phyloP scores from a whole-genome alignment of 2,797 vertebrate species.

The Crocidura indochinensis region DNA sequence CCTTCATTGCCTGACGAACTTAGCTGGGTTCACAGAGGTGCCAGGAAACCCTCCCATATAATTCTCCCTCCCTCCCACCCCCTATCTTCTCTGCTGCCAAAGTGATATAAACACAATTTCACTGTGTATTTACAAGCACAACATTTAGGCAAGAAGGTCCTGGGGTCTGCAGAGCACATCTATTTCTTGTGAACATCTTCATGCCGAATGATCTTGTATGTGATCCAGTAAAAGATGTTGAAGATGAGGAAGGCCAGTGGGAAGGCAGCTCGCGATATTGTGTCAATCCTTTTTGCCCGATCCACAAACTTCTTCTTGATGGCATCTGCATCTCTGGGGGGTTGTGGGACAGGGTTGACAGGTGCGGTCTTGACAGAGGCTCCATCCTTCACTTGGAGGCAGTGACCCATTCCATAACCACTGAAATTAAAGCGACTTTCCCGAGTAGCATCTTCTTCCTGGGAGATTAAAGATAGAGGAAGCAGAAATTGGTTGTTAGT shows the following conservation, averaged over 20 bases:
- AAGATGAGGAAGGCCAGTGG: constrained; percentile 99
- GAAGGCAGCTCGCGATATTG: constrained; percentile 97
- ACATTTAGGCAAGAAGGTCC: constrained; percentile 90
- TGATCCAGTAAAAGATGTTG: constrained; percentile 99
- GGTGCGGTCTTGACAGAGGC: constrained; percentile 92
- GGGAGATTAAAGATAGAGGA: constrained; percentile 79
- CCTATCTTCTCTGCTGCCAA: constrained; percentile 84
- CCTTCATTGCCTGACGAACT: constrained; percentile 73
- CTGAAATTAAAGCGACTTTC: constrained; percentile 97
- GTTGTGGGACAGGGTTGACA: constrained; percentile 90
- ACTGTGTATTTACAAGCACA: constrained; percentile 91
- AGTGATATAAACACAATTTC: constrained; percentile 89
- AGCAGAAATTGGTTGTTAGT: constrained; percentile 69
- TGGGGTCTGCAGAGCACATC: constrained; percentile 78
- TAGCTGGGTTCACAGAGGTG: constrained; percentile 83
- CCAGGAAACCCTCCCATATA: constrained; percentile 75
- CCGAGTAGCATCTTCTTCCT: constrained; percentile 95
- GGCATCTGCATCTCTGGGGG: constrained; percentile 94
- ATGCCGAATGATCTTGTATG: constrained; percentile 99
- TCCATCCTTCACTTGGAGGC: constrained; percentile 96
- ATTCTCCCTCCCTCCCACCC: constrained; percentile 83
- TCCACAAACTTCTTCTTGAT: constrained; percentile 99
- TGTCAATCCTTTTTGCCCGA: constrained; percentile 99
- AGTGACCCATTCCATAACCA: constrained; percentile 96
- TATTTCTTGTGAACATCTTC: constrained; percentile 96